phyloP scores from a whole-genome alignment of 2,113 vertebrate species.

The Pao palembangensis region DNA sequence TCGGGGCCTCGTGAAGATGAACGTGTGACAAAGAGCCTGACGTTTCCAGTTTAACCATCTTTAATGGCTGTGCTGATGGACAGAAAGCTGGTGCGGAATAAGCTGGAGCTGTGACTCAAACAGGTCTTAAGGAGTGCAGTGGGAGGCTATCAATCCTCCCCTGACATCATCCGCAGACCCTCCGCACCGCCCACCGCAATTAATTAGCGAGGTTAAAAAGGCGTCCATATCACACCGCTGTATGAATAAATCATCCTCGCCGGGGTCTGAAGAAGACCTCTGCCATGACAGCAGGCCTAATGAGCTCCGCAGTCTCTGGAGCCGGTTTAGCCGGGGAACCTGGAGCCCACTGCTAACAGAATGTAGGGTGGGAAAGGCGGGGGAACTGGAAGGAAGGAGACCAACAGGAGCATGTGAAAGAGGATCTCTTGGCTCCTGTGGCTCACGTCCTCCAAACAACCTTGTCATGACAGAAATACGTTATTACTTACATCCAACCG shows the following conservation, averaged over 20 bases:
- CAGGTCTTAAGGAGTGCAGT: too few relatives aligned
- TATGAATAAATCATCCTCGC: conserved; percentile 60
- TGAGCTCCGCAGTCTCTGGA: conserved; percentile 47
- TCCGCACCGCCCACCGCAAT: conserved; percentile 28
- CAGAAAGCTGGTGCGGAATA: too few relatives aligned
- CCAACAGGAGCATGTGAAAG: conserved; percentile 7
- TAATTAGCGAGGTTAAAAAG: conserved; percentile 58
- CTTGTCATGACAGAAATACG: conserved; percentile 13
- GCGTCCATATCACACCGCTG: conserved; percentile 39
- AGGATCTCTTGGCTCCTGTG: conserved; percentile 8
- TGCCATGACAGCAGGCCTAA: conserved; percentile 27
- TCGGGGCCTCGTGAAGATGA: too few relatives aligned
- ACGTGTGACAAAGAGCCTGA: too few relatives aligned
- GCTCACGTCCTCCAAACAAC: conserved; percentile 25
- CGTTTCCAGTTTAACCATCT: too few relatives aligned
- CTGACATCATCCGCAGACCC: too few relatives aligned
- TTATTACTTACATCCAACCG: conserved; percentile 20
- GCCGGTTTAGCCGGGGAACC: conserved; percentile 7
- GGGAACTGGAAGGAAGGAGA: conserved; percentile 9
- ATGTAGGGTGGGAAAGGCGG: neutral
- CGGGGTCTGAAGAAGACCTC: conserved; percentile 38
- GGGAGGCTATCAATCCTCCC: too few relatives aligned
- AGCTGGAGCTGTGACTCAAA: too few relatives aligned
- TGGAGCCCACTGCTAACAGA: conserved; percentile 7
- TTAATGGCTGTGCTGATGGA: too few relatives aligned